Conservation (phyloP, 2,888 invertebrate species). For the Agrochola lychnidis region DNA sequence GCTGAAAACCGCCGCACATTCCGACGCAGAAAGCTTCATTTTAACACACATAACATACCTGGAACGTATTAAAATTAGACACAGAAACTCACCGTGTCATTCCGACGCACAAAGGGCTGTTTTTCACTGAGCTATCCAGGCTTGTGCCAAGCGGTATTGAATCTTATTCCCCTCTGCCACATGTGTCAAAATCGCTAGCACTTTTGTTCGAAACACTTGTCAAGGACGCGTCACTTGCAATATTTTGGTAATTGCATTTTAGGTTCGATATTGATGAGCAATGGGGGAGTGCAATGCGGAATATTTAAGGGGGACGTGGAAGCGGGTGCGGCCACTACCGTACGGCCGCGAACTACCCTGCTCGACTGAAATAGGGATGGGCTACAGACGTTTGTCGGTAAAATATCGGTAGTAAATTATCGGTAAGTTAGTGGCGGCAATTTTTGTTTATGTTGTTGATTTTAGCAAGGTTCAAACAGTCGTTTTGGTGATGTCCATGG, state of each 20-base stretch:
- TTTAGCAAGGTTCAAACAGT: neutral
- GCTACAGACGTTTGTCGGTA: conserved; percentile 34
- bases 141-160: conserved; percentile 88
- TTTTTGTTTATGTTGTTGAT: neutral
- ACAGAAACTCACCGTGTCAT: conserved; percentile 86
- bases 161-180: conserved; percentile 87
- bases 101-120: conserved; percentile 82
- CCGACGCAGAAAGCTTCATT: conserved; percentile 39
- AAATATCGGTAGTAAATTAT: conserved; percentile 19
- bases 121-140: conserved; percentile 84
- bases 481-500: neutral
- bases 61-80: conserved; percentile 61
- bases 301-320: conserved; percentile 61
- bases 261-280: conserved; percentile 56
- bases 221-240: conserved; percentile 71
- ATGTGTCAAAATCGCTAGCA: conserved; percentile 85
- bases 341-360: conserved; percentile 80
- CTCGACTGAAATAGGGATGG: conserved; percentile 73
- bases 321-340: conserved; percentile 82
- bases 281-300: conserved; percentile 69
- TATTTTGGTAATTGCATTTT: conserved; percentile 64
- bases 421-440: conserved; percentile 6
- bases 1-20: conserved; percentile 28
- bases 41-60: conserved; percentile 54
- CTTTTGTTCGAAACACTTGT: conserved; percentile 70